Conservation (phyloP, 1,140 invertebrate genomes). For the Anastrepha ludens region DNA sequence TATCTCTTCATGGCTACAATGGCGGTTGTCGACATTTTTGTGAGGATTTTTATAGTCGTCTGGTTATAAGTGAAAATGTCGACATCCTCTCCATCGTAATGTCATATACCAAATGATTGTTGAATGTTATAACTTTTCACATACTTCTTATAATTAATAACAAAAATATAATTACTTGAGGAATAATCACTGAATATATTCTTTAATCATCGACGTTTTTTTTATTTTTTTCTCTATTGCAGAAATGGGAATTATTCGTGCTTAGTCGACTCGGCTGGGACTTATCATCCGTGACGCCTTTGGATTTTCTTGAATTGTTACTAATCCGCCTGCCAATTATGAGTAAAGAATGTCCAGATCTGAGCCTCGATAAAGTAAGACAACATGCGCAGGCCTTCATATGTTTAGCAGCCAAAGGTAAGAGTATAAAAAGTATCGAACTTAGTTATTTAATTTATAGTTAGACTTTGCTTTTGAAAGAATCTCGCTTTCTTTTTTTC, state of each 20-base stretch:
- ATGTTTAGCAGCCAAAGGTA: constrained; percentile 84
- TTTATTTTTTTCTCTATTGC: constrained; percentile 69
- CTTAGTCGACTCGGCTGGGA: constrained; percentile 86
- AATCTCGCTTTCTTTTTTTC: neutral
- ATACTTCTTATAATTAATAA: too few species aligned
- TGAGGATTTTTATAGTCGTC: too few species aligned
- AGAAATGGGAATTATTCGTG: constrained; percentile 87
- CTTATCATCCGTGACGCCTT: constrained; percentile 83
- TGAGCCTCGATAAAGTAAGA: constrained; percentile 77
- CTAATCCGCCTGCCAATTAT: constrained; percentile 71
- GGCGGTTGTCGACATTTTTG: too few species aligned
- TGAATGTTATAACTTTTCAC: neutral
- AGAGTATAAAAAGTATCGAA: constrained; percentile 70
- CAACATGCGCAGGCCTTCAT: constrained; percentile 84
- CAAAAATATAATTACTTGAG: too few species aligned
- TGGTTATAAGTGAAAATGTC: too few species aligned
- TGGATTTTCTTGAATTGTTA: constrained; percentile 82
- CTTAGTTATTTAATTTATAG: neutral
- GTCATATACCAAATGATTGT: too few species aligned
- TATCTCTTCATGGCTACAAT: too few species aligned
- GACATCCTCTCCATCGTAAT: too few species aligned
- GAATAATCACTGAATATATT: neutral
- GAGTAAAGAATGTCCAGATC: constrained; percentile 66
- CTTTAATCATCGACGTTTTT: constrained; percentile 41
- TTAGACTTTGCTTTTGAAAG: neutral